Evolutionary conservation across 2,888 invertebrate species (phyloP).

Genomic region (Acrocyrtus sp.): DNA sequence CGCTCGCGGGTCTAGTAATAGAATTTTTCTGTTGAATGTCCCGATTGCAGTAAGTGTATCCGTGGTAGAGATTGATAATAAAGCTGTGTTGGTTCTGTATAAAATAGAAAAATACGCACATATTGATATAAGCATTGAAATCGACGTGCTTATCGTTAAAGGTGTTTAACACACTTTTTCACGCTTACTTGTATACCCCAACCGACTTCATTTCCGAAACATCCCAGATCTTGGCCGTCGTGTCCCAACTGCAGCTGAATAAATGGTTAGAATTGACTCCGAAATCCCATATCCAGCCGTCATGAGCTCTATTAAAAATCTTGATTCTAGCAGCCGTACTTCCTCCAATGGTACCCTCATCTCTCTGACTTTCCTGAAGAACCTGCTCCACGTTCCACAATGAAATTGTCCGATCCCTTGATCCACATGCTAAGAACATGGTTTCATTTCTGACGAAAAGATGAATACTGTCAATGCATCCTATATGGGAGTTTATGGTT

Average conservation of each 20-base stretch:
- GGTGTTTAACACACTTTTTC: no score
- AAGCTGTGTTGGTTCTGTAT: conserved; percentile 19
- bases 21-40: conserved; percentile 53
- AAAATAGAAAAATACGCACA: background rate
- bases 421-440: conserved; percentile 56
- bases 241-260: conserved; percentile 59
- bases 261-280: conserved; percentile 33
- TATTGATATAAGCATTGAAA: conserved; percentile 4
- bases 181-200: conserved; percentile 1
- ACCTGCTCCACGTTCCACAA: conserved; percentile 58
- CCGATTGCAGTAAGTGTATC: conserved; percentile 55
- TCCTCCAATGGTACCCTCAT: background rate
- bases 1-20: conserved; percentile 55
- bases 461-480: conserved; percentile 60
- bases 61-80: conserved; percentile 51
- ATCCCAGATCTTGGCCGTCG: conserved; percentile 57
- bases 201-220: conserved; percentile 31
- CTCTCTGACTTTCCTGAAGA: background rate
- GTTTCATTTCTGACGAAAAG: conserved; percentile 41
- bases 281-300: conserved; percentile 73
- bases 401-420: conserved; percentile 55
- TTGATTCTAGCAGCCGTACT: background rate
- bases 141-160: no score
- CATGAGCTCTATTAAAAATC: conserved; percentile 69
- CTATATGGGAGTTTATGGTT: conserved; percentile 43